These are phyloP conservation scores for Megaustenia siamemsis DNA, from an alignment of 2,888 invertebrate species.

Conservation along the genomic window DNA sequence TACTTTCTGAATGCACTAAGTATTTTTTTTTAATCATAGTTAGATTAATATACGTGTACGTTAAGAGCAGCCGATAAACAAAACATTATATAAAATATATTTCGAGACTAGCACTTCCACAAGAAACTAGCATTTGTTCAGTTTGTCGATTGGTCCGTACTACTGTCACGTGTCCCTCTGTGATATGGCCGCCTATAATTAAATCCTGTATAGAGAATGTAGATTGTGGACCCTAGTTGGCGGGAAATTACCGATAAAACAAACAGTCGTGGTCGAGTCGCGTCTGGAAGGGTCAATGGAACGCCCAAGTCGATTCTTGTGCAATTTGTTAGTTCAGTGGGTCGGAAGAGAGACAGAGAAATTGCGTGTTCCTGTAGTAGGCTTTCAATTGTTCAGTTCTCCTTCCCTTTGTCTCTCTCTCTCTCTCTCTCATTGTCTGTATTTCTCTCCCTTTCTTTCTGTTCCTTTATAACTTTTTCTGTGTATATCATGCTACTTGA, in stretches of 20 bases:
- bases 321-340: constrained; percentile 40
- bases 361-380: neutral
- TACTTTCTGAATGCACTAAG: no score
- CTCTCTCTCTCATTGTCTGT: neutral
- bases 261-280: constrained; percentile 16
- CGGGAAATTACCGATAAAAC: constrained; percentile 9
- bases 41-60: no score
- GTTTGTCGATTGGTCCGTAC: neutral
- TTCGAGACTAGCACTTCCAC: no score
- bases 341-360: constrained; percentile 1
- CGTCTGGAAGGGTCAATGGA: constrained; percentile 9
- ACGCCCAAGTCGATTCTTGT: neutral
- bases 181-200: neutral
- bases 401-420: neutral
- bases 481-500: neutral
- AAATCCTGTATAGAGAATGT: constrained; percentile 10
- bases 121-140: no score
- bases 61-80: no score
- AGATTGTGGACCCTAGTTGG: neutral
- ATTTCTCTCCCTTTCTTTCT: neutral
- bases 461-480: no score
- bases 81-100: no score
- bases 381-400: neutral
- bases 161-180: neutral
- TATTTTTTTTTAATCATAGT: no score